Conservation (phyloP, 2,888 invertebrate genomes). For the Campaea margaritaria region DNA sequence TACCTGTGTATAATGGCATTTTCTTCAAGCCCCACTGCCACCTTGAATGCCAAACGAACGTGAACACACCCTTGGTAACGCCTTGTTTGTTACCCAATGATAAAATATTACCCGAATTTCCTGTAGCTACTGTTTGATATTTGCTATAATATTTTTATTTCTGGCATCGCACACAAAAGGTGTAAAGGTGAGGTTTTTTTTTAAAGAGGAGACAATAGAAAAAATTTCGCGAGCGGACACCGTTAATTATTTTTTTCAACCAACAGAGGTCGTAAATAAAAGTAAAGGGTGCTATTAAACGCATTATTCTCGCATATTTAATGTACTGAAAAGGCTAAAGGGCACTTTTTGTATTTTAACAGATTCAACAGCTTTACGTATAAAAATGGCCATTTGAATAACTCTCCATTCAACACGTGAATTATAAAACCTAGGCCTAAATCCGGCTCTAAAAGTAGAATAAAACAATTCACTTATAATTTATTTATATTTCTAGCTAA, state of each 20-base stretch:
- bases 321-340: conserved; percentile 82
- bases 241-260: conserved; percentile 80
- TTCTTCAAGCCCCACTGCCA: conserved; percentile 67
- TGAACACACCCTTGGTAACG: conserved; percentile 57
- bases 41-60: conserved; percentile 69
- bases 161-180: conserved; percentile 45
- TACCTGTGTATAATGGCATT: conserved; percentile 75
- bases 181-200: conserved; percentile 53
- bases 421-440: conserved; percentile 29
- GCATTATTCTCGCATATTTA: conserved; percentile 83
- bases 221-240: conserved; percentile 66
- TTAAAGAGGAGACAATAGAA: conserved; percentile 70
- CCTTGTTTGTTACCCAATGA: conserved; percentile 54
- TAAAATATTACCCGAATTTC: conserved; percentile 37
- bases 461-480: conserved; percentile 6
- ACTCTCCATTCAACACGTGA: conserved; percentile 67
- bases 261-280: conserved; percentile 77
- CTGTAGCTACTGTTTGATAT: conserved; percentile 32
- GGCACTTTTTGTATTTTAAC: conserved; percentile 65
- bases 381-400: conserved; percentile 72
- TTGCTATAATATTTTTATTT: conserved; percentile 35
- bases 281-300: conserved; percentile 84
- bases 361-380: conserved; percentile 75
- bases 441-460: conserved; percentile 11
- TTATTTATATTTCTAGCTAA: conserved; percentile 7